Base-by-base conservation (phyloP, 2,888 invertebrate species). In the Sicus ferrugineus region DNA sequence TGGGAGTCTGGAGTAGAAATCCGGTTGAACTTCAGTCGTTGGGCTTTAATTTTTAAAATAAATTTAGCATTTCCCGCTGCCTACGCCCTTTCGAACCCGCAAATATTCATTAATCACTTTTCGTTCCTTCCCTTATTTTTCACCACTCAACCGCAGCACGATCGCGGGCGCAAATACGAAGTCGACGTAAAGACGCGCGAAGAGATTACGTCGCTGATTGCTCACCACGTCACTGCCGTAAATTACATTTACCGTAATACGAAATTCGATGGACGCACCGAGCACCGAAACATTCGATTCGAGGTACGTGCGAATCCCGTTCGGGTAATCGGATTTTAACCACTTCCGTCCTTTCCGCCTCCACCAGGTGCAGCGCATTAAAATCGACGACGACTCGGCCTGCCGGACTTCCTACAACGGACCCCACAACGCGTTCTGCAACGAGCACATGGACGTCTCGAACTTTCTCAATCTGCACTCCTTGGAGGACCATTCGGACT, bases 391-490 rank as follows among this genome's bases (percentile, higher is more conserved):
- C 81, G 94, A 96, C 82, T 90, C 93, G 0, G 92, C 95, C 79
- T 91, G 91, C 80, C 89, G 88, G 63, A 82, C 82, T 31, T 86
- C 88, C 23, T 87, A 87, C 69, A 89, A 89, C 75, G 89, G 90
- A 64, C 93, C 93, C 72, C 88, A 90, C 75, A 95, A 95, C 86
- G 93, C 93, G 74, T 98, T 97, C 86, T 98, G 98, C 84, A 89
- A 94, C 86, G 94, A 95, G 81, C 98, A 98, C 86, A 97, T 99
- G 80, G 99, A 99, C 85, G 99, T 99, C 73, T 97, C 97, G 78
- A 99, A 99, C 87, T 99, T 98, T 87, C 89, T 99, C 70, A 99
- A 99, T 87, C 89, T 98, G 56, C 98, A 99, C 86, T 98, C 98
- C 14, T 88, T 98, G 74, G 93, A 94, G 69, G 96, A 99, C 87